phyloP scores from a whole-genome alignment of 2,797 vertebrate genomes.

The Sebastes nivosus region DNA sequence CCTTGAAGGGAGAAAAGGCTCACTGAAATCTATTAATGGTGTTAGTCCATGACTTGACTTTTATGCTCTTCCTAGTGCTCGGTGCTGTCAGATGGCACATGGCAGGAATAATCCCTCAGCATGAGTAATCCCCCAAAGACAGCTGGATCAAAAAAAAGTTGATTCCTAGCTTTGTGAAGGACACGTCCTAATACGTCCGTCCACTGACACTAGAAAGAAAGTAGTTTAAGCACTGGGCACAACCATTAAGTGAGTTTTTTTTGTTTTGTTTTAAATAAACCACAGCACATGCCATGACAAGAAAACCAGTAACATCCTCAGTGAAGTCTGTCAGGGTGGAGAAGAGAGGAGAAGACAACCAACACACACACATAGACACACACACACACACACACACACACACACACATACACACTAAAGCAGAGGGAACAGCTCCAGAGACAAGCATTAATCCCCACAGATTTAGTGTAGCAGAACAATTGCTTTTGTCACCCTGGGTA shows the following conservation, averaged over 20 bases:
- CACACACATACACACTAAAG: conserved; percentile 5
- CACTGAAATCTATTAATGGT: conserved; percentile 74
- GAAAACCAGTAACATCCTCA: conserved; percentile 18
- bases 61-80: conserved; percentile 58
- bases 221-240: neutral
- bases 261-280: neutral
- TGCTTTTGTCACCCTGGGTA: conserved; percentile 80
- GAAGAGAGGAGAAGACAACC: conserved; percentile 12
- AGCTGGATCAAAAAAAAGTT: conserved; percentile 63
- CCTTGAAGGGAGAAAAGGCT: conserved; percentile 64
- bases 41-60: conserved; percentile 75
- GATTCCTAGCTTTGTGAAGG: conserved; percentile 56
- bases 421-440: conserved; percentile 54
- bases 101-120: conserved; percentile 69
- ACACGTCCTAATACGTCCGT: conserved; percentile 13
- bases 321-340: conserved; percentile 19
- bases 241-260: neutral
- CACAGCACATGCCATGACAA: conserved; percentile 15
- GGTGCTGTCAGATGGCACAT: conserved; percentile 63
- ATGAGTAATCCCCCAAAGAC: conserved; percentile 73
- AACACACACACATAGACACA: conserved; percentile 11
- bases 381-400: neutral
- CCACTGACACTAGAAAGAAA: conserved; percentile 1
- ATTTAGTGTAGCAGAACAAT: conserved; percentile 78
- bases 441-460: conserved; percentile 74